Evolutionary conservation across 1,140 invertebrate species (phyloP).

Genomic region (Trichomalopsis sarcophagae): DNA sequence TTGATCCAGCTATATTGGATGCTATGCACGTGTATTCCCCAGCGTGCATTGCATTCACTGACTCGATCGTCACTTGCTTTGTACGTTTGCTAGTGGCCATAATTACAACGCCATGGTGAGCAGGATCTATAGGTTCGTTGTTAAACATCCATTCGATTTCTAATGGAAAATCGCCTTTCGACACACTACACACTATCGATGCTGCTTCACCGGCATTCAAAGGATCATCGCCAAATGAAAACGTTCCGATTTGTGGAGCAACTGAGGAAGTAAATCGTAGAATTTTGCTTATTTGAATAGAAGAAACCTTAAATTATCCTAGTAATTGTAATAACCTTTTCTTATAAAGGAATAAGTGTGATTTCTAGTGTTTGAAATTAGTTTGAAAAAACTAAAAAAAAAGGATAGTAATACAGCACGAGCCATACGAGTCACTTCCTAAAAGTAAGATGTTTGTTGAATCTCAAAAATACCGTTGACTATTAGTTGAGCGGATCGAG

Average conservation of each 20-base stretch:
- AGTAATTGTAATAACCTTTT: not conserved
- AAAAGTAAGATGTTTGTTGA: not conserved
- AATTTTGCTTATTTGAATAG: slow-evolving; percentile 10
- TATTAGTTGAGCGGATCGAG: slow-evolving; percentile 78
- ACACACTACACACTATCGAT: slow-evolving; percentile 81
- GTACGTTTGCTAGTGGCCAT: slow-evolving; percentile 42
- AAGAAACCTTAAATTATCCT: not conserved
- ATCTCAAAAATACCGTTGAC: slow-evolving; percentile 79
- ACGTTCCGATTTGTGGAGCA: slow-evolving; percentile 81
- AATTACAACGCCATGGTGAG: slow-evolving; percentile 59
- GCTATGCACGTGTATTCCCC: slow-evolving; percentile 87
- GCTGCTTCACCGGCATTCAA: slow-evolving; percentile 67
- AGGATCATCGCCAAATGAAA: slow-evolving; percentile 79
- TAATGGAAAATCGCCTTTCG: slow-evolving; percentile 83
- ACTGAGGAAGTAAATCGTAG: slow-evolving; percentile 72
- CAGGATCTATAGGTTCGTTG: slow-evolving; percentile 74
- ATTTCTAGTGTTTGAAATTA: too few relatives aligned
- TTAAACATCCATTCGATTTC: slow-evolving; percentile 85
- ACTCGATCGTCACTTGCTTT: slow-evolving; percentile 47
- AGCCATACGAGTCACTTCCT: not conserved
- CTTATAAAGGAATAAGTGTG: not conserved
- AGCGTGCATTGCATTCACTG: slow-evolving; percentile 73
- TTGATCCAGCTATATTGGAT: slow-evolving; percentile 82
- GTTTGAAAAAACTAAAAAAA: too few relatives aligned
- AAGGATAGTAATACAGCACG: not conserved